Percentiles rank a stretch among this genome's conserved stretches.
phyloP scores from a whole-genome alignment of 2,113 vertebrate species.

The Lipotes vexillifer region DNA sequence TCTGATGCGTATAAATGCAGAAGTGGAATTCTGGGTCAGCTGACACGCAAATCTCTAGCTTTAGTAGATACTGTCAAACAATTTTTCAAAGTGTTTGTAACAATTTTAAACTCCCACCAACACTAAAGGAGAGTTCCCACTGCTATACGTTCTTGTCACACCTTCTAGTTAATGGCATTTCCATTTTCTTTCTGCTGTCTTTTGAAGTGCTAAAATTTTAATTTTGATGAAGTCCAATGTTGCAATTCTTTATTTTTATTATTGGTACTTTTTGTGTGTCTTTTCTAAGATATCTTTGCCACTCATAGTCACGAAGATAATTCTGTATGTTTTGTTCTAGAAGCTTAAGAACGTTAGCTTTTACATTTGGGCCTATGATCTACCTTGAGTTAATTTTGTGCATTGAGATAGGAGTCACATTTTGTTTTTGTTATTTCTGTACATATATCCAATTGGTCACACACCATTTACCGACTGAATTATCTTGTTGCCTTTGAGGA shows the following conservation, averaged over 20 bases:
- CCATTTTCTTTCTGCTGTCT: neutral
- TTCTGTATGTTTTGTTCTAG: neutral
- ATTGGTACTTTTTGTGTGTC: neutral
- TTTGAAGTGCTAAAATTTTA: neutral
- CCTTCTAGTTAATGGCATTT: neutral
- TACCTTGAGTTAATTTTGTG: conserved; percentile 14
- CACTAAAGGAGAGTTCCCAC: neutral
- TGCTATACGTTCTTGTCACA: neutral
- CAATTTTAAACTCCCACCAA: neutral
- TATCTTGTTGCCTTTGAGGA: neutral
- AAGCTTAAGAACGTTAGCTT: neutral
- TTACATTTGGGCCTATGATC: neutral
- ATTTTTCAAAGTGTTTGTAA: neutral
- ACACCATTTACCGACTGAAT: neutral
- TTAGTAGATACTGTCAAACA: neutral
- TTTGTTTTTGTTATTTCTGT: neutral
- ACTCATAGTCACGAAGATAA: neutral
- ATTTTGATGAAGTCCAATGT: neutral
- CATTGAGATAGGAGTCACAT: neutral
- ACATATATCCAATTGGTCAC: neutral
- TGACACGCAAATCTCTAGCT: neutral
- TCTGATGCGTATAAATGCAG: neutral
- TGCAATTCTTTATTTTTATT: neutral
- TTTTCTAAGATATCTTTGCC: neutral
- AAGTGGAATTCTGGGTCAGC: neutral